phyloP scores from a whole-genome alignment of 2,888 invertebrate genomes.

The Drosophila emarginata region DNA sequence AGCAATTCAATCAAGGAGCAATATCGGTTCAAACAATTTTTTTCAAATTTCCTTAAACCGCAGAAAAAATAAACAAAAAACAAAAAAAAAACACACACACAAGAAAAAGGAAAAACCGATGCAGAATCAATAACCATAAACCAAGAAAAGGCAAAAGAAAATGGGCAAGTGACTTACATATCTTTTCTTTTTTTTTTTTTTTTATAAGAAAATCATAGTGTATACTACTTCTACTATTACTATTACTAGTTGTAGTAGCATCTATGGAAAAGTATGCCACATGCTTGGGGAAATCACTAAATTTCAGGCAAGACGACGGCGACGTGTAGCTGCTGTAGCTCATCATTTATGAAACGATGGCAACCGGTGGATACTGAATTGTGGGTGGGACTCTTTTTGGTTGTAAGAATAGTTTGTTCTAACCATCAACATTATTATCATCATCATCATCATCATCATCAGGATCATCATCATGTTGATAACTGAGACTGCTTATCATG shows the following conservation, averaged over 20 bases:
- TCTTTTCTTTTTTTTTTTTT: too few relatives aligned
- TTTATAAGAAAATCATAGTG: constrained; percentile 54
- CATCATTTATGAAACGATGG: constrained; percentile 62
- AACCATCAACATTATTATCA: constrained; percentile 13
- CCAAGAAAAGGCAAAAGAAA: constrained; percentile 26
- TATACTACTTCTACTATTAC: neutral
- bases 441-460: neutral
- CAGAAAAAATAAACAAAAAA: too few relatives aligned
- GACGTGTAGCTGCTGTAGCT: constrained; percentile 36
- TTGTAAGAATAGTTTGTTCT: constrained; percentile 9
- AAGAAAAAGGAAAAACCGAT: too few relatives aligned
- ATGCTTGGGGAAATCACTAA: constrained; percentile 75
- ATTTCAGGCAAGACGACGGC: constrained; percentile 44
- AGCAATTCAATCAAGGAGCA: constrained; percentile 37
- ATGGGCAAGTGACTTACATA: constrained; percentile 5
- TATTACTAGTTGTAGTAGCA: too few relatives aligned
- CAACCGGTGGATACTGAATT: constrained; percentile 8
- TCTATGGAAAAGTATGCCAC: constrained; percentile 61
- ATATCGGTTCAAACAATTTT: constrained; percentile 49
- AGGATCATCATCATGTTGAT: constrained; percentile 55
- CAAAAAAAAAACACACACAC: too few relatives aligned
- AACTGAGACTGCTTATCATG: constrained; percentile 72
- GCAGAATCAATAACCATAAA: constrained; percentile 69
- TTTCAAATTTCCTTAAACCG: constrained; percentile 42
- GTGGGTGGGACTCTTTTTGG: neutral